Conservation (phyloP, 1,140 invertebrate genomes). For the Meloidogyne hapla region DNA sequence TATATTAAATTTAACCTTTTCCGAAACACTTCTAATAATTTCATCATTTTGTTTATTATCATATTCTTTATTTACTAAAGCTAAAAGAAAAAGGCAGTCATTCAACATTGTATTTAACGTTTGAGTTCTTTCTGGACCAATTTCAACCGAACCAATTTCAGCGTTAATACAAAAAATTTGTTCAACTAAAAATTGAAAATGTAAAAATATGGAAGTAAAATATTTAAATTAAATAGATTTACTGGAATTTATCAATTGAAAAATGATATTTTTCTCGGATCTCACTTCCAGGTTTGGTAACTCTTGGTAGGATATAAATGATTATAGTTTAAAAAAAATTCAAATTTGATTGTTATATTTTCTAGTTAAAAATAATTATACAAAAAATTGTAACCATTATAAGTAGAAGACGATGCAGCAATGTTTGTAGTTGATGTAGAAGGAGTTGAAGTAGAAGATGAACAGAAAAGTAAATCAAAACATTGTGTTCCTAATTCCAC, state of each 20-base stretch:
- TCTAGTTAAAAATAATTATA: no score
- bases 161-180: background rate
- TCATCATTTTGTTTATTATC: background rate
- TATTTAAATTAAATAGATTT: no score
- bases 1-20: background rate
- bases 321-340: no score
- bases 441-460: background rate
- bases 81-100: background rate
- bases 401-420: background rate
- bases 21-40: no score
- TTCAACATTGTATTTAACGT: background rate
- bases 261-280: no score
- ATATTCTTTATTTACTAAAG: slow-evolving; percentile 1
- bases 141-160: background rate
- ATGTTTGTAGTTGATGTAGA: background rate
- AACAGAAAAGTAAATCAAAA: slow-evolving; percentile 9
- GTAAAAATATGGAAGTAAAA: no score
- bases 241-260: no score
- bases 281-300: no score
- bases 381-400: background rate
- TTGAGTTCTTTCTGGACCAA: background rate
- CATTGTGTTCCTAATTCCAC: slow-evolving; percentile 14
- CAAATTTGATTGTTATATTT: no score
- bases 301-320: no score
- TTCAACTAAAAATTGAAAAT: background rate